These are phyloP conservation scores for Drosophila paulistorum DNA, from an alignment of 1,140 invertebrate genomes.

Conservation along the genomic window DNA sequence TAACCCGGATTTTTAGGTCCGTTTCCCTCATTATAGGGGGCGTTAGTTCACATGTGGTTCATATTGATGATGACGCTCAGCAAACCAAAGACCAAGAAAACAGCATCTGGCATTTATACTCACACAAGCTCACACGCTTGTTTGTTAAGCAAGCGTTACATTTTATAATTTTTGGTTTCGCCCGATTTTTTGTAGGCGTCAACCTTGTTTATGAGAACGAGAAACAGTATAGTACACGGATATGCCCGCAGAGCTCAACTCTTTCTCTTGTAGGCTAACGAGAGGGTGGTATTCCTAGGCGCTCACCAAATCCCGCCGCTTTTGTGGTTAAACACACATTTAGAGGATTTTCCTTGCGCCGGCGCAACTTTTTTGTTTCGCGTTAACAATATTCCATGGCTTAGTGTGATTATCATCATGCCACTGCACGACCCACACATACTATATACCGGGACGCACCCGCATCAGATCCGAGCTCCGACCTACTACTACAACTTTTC, in stretches of 20 bases:
- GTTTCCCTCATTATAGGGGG: slow-evolving; percentile 71
- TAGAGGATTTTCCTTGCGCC: slow-evolving; percentile 73
- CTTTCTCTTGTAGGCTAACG: slow-evolving; percentile 44
- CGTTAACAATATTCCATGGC: slow-evolving; percentile 39
- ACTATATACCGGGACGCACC: slow-evolving; percentile 27
- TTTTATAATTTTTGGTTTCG: slow-evolving; percentile 44
- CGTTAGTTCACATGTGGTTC: slow-evolving; percentile 56
- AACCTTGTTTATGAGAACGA: slow-evolving; percentile 69
- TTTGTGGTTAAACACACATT: slow-evolving; percentile 76
- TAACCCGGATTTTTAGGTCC: slow-evolving; percentile 21
- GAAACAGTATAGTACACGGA: slow-evolving; percentile 68
- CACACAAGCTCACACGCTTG: neutral
- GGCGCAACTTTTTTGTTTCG: slow-evolving; percentile 55
- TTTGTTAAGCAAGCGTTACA: slow-evolving; percentile 62
- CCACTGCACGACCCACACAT: slow-evolving; percentile 42
- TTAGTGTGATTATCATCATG: slow-evolving; percentile 56
- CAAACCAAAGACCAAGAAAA: slow-evolving; percentile 3
- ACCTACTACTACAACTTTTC: slow-evolving; percentile 81
- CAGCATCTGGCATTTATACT: slow-evolving; percentile 56
- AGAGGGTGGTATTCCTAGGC: slow-evolving; percentile 43
- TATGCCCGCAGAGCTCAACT: slow-evolving; percentile 55
- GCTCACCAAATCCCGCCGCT: slow-evolving; percentile 52
- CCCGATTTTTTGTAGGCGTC: slow-evolving; percentile 59
- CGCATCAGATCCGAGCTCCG: slow-evolving; percentile 60
- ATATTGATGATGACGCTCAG: slow-evolving; percentile 49